These are phyloP conservation scores for Eulimnadia texana DNA, from an alignment of 1,140 invertebrate genomes.

Conservation along the genomic window DNA sequence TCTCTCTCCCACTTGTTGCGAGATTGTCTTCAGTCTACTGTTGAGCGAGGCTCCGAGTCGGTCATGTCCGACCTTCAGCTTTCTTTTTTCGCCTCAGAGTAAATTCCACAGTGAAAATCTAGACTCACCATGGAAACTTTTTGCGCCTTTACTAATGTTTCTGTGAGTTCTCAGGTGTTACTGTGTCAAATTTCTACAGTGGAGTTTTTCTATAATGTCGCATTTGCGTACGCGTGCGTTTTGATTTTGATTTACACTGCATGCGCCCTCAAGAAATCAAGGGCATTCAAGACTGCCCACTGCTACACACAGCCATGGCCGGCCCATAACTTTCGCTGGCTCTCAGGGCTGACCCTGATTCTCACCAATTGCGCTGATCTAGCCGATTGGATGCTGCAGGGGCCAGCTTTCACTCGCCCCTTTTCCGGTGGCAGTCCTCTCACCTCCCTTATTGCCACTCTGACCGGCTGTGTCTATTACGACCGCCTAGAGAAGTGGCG, in stretches of 20 bases:
- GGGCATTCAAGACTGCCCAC: neutral
- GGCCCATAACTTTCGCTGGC: neutral
- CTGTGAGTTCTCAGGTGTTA: neutral
- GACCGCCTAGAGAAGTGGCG: neutral
- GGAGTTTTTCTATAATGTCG: neutral
- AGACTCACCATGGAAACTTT: neutral
- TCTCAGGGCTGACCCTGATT: neutral
- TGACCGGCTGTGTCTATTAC: conserved; percentile 3
- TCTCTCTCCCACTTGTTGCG: too few species aligned
- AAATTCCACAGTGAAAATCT: too few species aligned
- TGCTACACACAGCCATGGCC: neutral
- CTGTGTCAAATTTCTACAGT: neutral
- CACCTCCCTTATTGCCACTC: neutral
- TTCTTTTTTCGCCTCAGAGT: too few species aligned
- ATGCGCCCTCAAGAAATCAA: neutral
- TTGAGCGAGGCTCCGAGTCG: too few species aligned
- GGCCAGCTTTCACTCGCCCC: neutral
- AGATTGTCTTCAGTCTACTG: too few species aligned
- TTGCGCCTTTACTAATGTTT: neutral
- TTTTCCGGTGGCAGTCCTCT: neutral
- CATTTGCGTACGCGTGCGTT: neutral
- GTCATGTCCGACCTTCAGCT: too few species aligned
- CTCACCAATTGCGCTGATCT: neutral
- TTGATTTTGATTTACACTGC: neutral
- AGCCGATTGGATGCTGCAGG: neutral